Conservation (phyloP, 2,113 vertebrate species). For the Danio rerio region GRCz12tu NC_133182.1:26892001-26892500, state of each 20-base stretch:
- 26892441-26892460: constrained; percentile 99
- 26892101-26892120: too few species aligned
- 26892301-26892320: constrained; percentile 29
- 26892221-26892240: neutral
- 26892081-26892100: too few species aligned
- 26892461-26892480: constrained; percentile 65
- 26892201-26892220: neutral
- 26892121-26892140: too few species aligned
- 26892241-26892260: neutral
- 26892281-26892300: neutral
- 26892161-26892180: too few species aligned
- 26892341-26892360: constrained; percentile 96
- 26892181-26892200: neutral
- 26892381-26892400: constrained; percentile 97
- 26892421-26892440: constrained; percentile 97
- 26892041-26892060: too few species aligned
- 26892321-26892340: constrained; percentile 97
- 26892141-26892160: too few species aligned
- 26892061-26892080: too few species aligned
- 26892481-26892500: constrained; percentile 32
- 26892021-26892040: too few species aligned
- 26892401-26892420: constrained; percentile 97
- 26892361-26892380: constrained; percentile 97
- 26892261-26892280: neutral
- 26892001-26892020: too few species aligned